Conservation (phyloP, 1,140 invertebrate species). For the Medauroidea extradentata region DNA sequence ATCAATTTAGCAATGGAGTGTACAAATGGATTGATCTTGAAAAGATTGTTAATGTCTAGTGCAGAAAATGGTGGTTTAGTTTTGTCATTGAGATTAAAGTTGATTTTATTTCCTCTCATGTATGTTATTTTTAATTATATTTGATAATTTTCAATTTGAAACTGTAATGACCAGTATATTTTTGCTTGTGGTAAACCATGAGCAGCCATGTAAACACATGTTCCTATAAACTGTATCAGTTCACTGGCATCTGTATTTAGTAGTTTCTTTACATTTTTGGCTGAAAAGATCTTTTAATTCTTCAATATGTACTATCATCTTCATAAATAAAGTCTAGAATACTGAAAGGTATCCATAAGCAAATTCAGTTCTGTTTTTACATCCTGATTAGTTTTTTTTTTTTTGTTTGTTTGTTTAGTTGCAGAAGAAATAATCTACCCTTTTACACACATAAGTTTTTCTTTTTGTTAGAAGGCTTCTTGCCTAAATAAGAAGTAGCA, state of each 20-base stretch:
- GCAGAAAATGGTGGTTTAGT: not conserved
- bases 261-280: not conserved
- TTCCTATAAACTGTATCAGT: conserved; percentile 4
- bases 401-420: too few species aligned
- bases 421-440: too few species aligned
- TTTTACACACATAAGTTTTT: too few species aligned
- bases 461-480: too few species aligned
- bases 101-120: conserved; percentile 2
- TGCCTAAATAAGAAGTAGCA: too few species aligned
- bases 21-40: not conserved
- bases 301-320: conserved; percentile 16
- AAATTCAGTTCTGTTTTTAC: not conserved
- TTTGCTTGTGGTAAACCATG: not conserved
- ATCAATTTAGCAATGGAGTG: not conserved
- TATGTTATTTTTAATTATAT: not conserved
- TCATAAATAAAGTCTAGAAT: conserved; percentile 20
- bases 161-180: not conserved
- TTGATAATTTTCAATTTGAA: not conserved
- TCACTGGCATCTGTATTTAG: not conserved
- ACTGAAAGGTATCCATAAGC: conserved; percentile 9
- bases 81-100: conserved; percentile 5
- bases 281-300: conserved; percentile 13
- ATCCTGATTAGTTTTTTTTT: too few species aligned
- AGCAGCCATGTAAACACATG: not conserved
- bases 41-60: not conserved